Evolutionary conservation across 2,797 vertebrate species (phyloP).

Genomic region (Ammospiza maritima): DNA sequence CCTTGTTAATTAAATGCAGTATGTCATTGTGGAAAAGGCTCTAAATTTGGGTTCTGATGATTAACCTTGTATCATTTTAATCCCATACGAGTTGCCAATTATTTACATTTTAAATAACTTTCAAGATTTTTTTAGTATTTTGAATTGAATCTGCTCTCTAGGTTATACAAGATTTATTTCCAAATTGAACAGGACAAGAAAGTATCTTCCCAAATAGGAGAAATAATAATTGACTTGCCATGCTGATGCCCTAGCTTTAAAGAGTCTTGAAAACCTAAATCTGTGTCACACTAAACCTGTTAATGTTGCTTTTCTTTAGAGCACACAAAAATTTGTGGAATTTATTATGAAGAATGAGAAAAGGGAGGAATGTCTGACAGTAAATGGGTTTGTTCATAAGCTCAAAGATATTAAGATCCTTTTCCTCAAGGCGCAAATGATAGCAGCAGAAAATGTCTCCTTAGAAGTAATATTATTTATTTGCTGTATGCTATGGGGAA

Average conservation of each 20-base stretch:
- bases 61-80: not conserved
- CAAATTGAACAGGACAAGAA: not conserved
- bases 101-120: not conserved
- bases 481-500: not conserved
- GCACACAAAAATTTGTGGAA: not conserved
- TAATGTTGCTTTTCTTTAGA: not conserved
- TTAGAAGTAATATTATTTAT: slow-evolving; percentile 31
- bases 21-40: not conserved
- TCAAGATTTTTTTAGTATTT: not conserved
- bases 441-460: slow-evolving; percentile 5
- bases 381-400: not conserved
- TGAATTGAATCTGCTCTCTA: not conserved
- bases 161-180: not conserved
- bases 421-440: not conserved
- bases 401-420: not conserved
- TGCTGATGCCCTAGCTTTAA: not conserved
- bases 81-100: not conserved
- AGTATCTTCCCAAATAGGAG: not conserved
- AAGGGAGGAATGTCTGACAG: not conserved
- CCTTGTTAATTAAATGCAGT: not conserved
- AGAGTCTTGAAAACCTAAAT: not conserved
- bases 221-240: not conserved
- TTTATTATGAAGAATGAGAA: slow-evolving; percentile 1
- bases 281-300: not conserved
- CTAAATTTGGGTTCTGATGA: not conserved